Evolutionary conservation across 2,113 vertebrate genomes (phyloP).

Genomic region (Todiramphus chloris): DNA sequence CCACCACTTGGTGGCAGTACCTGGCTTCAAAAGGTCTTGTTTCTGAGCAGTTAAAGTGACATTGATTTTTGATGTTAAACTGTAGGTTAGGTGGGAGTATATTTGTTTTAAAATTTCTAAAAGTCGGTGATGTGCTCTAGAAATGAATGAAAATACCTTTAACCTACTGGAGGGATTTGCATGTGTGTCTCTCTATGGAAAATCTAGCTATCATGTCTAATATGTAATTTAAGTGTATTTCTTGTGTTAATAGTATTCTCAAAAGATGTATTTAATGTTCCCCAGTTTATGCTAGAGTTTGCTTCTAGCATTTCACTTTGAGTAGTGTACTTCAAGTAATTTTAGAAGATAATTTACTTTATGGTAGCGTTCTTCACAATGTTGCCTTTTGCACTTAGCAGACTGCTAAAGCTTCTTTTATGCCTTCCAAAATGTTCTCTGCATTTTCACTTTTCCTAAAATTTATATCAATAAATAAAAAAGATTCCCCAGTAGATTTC

Average conservation of each 20-base stretch:
- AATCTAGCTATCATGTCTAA: background rate
- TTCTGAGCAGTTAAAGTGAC: background rate
- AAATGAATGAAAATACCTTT: background rate
- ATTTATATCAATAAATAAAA: too few species aligned
- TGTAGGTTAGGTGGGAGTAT: background rate
- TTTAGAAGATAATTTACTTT: background rate
- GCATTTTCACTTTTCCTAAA: background rate
- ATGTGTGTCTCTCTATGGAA: background rate
- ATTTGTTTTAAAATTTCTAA: background rate
- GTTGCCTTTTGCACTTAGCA: background rate
- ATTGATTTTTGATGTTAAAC: background rate
- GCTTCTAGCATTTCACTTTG: background rate
- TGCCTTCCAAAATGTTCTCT: background rate
- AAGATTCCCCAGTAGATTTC: background rate
- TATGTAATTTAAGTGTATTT: background rate
- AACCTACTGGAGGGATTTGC: background rate
- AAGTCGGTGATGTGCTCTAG: background rate
- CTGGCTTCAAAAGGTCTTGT: conserved; percentile 64
- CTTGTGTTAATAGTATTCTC: conserved; percentile 20
- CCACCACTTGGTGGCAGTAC: conserved; percentile 81
- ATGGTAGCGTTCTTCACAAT: background rate
- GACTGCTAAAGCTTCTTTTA: background rate
- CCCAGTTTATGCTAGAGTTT: conserved; percentile 3
- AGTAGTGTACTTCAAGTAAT: background rate
- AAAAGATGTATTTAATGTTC: conserved; percentile 12